These are phyloP conservation scores for Dicerorhinus sumatrensis DNA, from an alignment of 2,113 vertebrate genomes.

Conservation along the genomic window DNA sequence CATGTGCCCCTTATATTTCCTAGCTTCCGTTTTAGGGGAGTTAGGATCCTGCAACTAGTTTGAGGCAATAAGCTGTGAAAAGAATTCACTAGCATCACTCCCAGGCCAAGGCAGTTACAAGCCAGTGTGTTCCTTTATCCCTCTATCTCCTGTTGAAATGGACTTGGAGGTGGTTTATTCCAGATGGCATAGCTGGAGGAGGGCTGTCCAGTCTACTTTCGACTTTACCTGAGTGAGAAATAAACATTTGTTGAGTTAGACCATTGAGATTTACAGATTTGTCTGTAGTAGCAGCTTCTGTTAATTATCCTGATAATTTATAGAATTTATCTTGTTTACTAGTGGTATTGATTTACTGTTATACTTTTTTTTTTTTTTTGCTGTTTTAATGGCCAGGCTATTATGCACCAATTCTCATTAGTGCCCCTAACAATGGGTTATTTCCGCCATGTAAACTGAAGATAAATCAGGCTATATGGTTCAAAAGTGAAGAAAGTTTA, in stretches of 20 bases:
- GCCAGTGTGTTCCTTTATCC: background rate
- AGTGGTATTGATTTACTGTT: background rate
- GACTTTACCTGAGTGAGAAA: background rate
- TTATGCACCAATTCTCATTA: background rate
- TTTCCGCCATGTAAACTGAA: background rate
- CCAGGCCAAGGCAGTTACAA: background rate
- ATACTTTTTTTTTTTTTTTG: background rate
- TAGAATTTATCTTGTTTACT: background rate
- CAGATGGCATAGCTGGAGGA: background rate
- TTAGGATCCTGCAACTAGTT: background rate
- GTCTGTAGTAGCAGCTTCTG: background rate
- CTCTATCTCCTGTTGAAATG: background rate
- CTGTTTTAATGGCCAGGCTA: background rate
- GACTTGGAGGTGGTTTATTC: background rate
- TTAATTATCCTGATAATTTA: background rate
- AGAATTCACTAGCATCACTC: background rate
- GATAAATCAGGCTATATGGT: background rate
- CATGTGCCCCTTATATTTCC: background rate
- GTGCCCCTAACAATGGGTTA: background rate
- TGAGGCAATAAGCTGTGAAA: background rate
- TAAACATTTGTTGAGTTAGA: slow-evolving; percentile 6
- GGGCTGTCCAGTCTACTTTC: background rate
- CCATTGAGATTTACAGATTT: background rate
- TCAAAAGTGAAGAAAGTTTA: background rate
- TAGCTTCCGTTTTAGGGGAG: background rate